Base-by-base conservation (phyloP, 2,797 vertebrate genomes). In the Sebastes hubbsi region DNA sequence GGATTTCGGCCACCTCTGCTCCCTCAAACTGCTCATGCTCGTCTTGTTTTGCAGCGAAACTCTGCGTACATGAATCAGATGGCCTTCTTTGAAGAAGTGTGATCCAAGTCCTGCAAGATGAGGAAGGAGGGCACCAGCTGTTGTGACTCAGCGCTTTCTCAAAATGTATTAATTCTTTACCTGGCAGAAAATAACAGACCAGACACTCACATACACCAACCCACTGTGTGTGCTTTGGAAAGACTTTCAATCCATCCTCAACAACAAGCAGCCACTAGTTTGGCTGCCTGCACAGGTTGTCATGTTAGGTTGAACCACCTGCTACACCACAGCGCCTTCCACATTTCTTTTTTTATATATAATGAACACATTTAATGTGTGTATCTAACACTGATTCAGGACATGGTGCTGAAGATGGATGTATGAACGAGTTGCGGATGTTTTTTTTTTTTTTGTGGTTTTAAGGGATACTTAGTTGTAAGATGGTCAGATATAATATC, bases 31-130 rank as follows among this genome's bases (percentile, higher is more conserved):
- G 63, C 29, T 74, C n/a, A 25, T 36, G 1, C 25, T 29, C 64
- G 6, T 86, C 52, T 66, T 86, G 64, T 86, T 73, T 92, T 94
- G 34, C 92, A 96, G 96, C 91, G 96, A 68, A 96, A 96, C 89
- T 96, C 96, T 3, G 95, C 96, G 3, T 96, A 95, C 91, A 95
- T 96, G 95, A 93, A 94, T 91, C 96, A 96, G 88, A 95, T 96
- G 96, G 94, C 94, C 71, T 96, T 84, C 90, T 96, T 96, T 72
- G 96, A 97, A 90, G 96, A 97, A 86, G 96, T 97, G 86, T 97
- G 94, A 96, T 62, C 46, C n/a, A 0, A 0, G 14, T 54, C 30
- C 64, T 42, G 55, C 69, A 73, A 25, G 72, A 83, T 4, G 63
- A 89, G 46, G 69, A 67, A 59, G 60, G 72, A 55, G 56, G 79